phyloP scores from a whole-genome alignment of 1,140 invertebrate genomes.

The Neotoxoptera formosana region DNA sequence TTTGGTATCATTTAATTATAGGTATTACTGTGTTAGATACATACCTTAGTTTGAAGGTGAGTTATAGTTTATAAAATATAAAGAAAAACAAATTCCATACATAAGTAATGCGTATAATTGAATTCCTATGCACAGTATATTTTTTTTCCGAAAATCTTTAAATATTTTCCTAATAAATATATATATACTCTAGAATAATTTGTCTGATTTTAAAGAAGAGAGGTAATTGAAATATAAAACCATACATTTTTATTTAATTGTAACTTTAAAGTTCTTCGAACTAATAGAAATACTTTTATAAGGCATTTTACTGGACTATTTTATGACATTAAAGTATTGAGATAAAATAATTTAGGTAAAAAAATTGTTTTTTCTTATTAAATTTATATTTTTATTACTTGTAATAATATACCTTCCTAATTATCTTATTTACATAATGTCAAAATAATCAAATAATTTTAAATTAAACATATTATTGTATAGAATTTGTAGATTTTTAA shows the following conservation, averaged over 20 bases:
- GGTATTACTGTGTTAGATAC: neutral
- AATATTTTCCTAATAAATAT: neutral
- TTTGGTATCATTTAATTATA: neutral
- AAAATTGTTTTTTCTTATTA: neutral
- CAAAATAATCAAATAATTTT: neutral
- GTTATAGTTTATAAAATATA: neutral
- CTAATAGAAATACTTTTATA: neutral
- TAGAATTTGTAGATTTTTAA: too few species aligned
- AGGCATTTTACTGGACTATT: neutral
- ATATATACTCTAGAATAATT: neutral
- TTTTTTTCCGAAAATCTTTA: neutral
- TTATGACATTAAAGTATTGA: neutral
- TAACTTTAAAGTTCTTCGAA: neutral
- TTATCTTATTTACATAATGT: neutral
- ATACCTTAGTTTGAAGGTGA: neutral
- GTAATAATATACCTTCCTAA: neutral
- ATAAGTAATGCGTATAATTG: constrained; percentile 30
- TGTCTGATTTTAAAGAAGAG: neutral
- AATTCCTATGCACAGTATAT: neutral
- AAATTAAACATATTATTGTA: neutral
- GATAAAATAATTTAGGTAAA: too few species aligned
- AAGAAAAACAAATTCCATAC: neutral
- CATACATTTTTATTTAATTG: neutral
- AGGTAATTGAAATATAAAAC: neutral
- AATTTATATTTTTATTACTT: neutral